phyloP scores from a whole-genome alignment of 1,140 invertebrate species.

The Lysiphlebus fabarum region DNA sequence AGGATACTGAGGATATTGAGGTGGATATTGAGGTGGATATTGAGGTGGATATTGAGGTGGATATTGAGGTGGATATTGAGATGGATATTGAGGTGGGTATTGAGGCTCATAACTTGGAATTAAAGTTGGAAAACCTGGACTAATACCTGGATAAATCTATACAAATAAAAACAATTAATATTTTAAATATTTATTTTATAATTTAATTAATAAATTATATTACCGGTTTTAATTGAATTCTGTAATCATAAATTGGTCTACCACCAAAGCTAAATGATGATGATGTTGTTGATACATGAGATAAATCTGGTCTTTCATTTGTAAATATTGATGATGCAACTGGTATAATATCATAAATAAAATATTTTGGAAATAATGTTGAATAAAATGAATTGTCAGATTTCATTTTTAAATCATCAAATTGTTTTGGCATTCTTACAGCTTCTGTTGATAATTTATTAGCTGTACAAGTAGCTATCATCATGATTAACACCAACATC shows the following conservation, averaged over 20 bases:
- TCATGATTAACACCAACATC: neutral
- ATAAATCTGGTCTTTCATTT: slow-evolving; percentile 20
- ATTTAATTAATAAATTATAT: neutral
- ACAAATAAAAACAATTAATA: neutral
- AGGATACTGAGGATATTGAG: too few species aligned
- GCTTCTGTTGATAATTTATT: neutral
- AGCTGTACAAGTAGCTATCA: neutral
- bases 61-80: too few species aligned
- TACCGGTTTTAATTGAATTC: slow-evolving; percentile 35
- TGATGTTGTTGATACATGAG: slow-evolving; percentile 28
- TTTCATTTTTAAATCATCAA: neutral
- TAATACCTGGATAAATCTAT: neutral
- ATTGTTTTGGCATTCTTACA: neutral
- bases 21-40: too few species aligned
- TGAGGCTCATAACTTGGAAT: neutral
- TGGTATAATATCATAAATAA: too few species aligned
- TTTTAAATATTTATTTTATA: neutral
- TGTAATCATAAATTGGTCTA: slow-evolving; percentile 31
- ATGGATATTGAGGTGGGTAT: too few species aligned
- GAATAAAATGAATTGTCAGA: neutral
- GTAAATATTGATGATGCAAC: slow-evolving; percentile 20
- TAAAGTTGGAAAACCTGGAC: slow-evolving; percentile 1
- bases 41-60: too few species aligned
- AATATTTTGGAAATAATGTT: slow-evolving; percentile 5
- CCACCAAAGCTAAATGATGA: slow-evolving; percentile 31